Evolutionary conservation across 2,888 invertebrate genomes (phyloP).

Genomic region (Rhorus exstirpatorius): DNA sequence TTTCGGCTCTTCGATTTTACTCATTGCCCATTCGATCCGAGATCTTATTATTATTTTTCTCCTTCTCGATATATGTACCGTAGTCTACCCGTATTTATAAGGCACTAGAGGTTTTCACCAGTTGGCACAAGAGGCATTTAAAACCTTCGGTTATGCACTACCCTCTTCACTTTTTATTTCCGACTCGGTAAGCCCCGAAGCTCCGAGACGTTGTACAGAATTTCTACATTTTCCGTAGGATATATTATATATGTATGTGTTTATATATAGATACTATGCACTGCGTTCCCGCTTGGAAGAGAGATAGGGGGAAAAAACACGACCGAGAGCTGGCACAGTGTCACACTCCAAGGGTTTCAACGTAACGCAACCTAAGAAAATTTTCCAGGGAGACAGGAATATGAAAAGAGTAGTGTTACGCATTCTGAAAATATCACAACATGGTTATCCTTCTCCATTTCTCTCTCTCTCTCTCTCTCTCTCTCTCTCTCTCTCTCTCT

Average conservation of each 20-base stretch:
- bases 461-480: too few relatives aligned
- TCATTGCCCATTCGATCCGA: not conserved
- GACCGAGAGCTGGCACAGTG: constrained; percentile 30
- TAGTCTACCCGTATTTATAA: constrained; percentile 19
- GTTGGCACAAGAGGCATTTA: constrained; percentile 24
- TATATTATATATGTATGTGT: too few relatives aligned
- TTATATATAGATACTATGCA: too few relatives aligned
- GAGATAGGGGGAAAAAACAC: constrained; percentile 1
- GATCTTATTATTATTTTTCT: not conserved
- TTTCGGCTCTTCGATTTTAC: not conserved
- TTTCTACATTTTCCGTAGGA: too few relatives aligned
- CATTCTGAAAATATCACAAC: constrained; percentile 1
- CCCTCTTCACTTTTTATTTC: constrained; percentile 31
- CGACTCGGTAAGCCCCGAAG: constrained; percentile 29
- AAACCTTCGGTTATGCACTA: not conserved
- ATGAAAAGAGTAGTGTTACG: constrained; percentile 9
- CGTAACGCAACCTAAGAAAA: constrained; percentile 62
- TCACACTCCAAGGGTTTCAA: constrained; percentile 68
- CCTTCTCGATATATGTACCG: not conserved
- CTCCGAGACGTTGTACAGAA: constrained; percentile 19
- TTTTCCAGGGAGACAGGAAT: constrained; percentile 1
- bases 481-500: too few relatives aligned
- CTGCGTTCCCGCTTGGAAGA: constrained; percentile 6
- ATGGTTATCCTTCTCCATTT: not conserved
- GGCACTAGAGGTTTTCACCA: constrained; percentile 27